phyloP scores from a whole-genome alignment of 53 echinoderm and acorn worm species.

The Luidia sarsii region DNA sequence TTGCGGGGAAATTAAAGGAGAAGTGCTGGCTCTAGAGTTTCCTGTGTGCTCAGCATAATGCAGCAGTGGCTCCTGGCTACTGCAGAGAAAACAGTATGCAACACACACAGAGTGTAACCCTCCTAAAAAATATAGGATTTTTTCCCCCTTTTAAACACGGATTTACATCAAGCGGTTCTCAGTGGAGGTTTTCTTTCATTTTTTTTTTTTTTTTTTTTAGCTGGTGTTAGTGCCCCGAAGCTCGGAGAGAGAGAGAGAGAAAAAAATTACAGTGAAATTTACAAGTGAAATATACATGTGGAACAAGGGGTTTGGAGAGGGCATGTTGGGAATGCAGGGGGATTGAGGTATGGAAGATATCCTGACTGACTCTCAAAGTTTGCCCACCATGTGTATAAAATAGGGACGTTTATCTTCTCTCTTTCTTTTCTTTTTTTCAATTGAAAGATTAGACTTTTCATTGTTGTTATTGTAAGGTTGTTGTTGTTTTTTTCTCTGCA shows the following conservation, averaged over 20 bases:
- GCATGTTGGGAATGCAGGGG: too few species aligned
- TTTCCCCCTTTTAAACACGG: not conserved
- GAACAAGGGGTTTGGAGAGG: not conserved
- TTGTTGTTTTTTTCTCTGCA: too few species aligned
- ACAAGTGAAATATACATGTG: not conserved
- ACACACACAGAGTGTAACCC: not conserved
- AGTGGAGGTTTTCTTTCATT: not conserved
- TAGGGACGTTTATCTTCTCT: not conserved
- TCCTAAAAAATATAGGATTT: not conserved
- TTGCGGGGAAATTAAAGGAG: constrained; percentile 45
- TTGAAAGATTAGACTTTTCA: too few species aligned
- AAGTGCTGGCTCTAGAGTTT: constrained; percentile 32
- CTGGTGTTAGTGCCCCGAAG: not conserved
- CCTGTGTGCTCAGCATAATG: constrained; percentile 49
- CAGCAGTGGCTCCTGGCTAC: constrained; percentile 45
- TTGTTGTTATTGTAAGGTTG: too few species aligned
- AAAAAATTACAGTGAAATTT: constrained; percentile 1
- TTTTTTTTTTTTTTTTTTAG: not conserved
- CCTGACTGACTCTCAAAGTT: too few species aligned
- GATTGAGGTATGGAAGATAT: too few species aligned
- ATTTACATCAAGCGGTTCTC: not conserved
- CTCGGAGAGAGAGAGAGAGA: too few species aligned
- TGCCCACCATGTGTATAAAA: too few species aligned
- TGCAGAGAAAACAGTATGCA: not conserved
- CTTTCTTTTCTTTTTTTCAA: not conserved